Base-by-base conservation (phyloP, 1,140 invertebrate species). In the Nymphalis io region DNA sequence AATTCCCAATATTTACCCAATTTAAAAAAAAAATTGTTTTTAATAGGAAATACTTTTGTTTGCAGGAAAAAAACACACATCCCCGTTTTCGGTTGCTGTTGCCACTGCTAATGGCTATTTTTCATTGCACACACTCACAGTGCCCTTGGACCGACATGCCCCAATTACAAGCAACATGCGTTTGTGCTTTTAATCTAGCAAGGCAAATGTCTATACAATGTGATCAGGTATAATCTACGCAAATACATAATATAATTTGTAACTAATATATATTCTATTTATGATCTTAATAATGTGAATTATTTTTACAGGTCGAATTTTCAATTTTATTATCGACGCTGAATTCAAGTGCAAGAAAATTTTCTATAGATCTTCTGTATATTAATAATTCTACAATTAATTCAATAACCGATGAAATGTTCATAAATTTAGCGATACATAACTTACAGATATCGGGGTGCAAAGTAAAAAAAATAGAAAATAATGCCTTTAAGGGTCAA, bases 381-480 rank as follows among this genome's bases (percentile, higher is more conserved):
- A 93, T 98, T 12, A 97, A 97, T 87, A 98, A 98, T 88, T 96
- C 96, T 20, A 95, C 95, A 2, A 94, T 98, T 27, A 93, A 93
- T 5, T 92, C 91, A 48, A 88, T 97, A 68, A 93, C 88, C 38
- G 94, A 96, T 74, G 93, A 93, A 44, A 94, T 95, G 20, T 96
- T 98, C 73, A 87, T 91, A 12, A 94, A 95, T 60, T 86, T 98
- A n/a, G 94, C 94, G 77, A 94, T 98, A 73, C 94, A 95, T 73
- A 97, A 96, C 82, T 92, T 98, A 53, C 96, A 98, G 88, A 92
- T 98, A 63, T 97, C 97, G 0, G 95, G 95, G 42, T 98, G 97
- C 79, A 94, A 94, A 78, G 95, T 98, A 12, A 94, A 93, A 74
- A 93, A 84, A 15, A 94, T 99, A 58, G 93, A 95, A 53, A 89